phyloP scores from a whole-genome alignment of 2,797 vertebrate species.

The Enteromius argenteus region DNA sequence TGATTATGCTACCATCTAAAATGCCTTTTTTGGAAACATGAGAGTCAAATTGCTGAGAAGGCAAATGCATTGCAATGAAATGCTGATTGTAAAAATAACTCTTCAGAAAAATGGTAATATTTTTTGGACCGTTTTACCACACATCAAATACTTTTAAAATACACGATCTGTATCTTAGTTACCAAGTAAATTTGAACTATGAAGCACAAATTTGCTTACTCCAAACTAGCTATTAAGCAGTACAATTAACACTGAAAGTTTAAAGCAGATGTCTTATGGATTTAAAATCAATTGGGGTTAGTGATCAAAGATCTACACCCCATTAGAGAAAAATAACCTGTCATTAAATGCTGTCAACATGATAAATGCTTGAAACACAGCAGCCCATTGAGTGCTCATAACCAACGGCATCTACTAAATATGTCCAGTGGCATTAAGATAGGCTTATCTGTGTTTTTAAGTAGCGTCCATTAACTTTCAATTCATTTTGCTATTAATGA shows the following conservation, averaged over 20 bases:
- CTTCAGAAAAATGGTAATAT: not conserved
- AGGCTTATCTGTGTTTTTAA: constrained; percentile 35
- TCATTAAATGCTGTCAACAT: constrained; percentile 6
- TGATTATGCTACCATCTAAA: constrained; percentile 2
- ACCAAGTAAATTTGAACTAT: not conserved
- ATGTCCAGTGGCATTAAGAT: constrained; percentile 14
- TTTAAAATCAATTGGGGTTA: constrained; percentile 6
- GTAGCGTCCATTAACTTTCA: constrained; percentile 30
- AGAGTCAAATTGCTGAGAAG: not conserved
- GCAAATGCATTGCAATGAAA: not conserved
- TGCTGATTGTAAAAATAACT: not conserved
- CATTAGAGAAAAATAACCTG: constrained; percentile 2
- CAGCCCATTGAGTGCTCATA: constrained; percentile 38
- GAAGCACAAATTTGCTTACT: not conserved
- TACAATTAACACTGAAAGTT: constrained; percentile 1
- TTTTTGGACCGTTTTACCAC: not conserved
- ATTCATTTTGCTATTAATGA: constrained; percentile 39
- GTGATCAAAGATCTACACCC: not conserved
- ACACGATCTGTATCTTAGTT: too few relatives aligned
- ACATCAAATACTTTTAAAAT: not conserved
- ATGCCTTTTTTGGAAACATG: not conserved
- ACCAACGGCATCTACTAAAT: constrained; percentile 20
- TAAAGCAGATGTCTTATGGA: constrained; percentile 9
- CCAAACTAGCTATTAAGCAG: too few relatives aligned
- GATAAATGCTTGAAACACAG: constrained; percentile 6